A percentile compares a stretch with the other conserved stretches of the same genome.
These are phyloP conservation scores for Isichthys henryi DNA, from an alignment of 2,113 vertebrate species.

Conservation along the genomic window DNA sequence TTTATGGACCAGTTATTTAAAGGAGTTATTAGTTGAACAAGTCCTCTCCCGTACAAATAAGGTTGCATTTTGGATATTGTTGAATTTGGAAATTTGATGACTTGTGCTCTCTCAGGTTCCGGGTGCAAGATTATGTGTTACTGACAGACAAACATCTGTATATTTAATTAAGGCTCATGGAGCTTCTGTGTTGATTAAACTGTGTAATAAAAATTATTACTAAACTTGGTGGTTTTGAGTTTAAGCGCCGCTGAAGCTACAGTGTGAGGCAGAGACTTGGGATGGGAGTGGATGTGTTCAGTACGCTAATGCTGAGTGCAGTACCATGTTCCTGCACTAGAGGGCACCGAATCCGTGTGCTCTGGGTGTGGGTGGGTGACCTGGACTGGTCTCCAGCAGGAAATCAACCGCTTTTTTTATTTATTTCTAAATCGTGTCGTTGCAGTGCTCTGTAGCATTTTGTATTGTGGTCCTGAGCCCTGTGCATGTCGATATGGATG, in stretches of 20 bases:
- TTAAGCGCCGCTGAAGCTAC: not conserved
- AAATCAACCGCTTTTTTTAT: not conserved
- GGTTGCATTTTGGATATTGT: constrained; percentile 74
- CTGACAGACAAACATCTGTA: constrained; percentile 75
- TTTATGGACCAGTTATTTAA: constrained; percentile 20
- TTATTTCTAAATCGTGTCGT: not conserved
- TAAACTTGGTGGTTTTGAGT: constrained; percentile 62
- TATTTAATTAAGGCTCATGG: constrained; percentile 79
- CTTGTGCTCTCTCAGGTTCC: constrained; percentile 72
- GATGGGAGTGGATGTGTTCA: not conserved
- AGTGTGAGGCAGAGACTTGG: not conserved
- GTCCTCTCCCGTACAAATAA: constrained; percentile 46
- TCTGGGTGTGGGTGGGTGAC: not conserved
- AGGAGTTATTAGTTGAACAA: constrained; percentile 65
- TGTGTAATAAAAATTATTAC: constrained; percentile 84
- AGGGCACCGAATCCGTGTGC: not conserved
- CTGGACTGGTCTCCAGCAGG: not conserved
- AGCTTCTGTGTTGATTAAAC: constrained; percentile 83
- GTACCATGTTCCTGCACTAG: not conserved
- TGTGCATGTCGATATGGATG: not conserved
- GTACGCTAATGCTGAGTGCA: not conserved
- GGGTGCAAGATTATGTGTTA: constrained; percentile 74
- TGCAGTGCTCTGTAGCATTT: not conserved
- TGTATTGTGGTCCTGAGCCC: not conserved
- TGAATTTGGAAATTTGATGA: constrained; percentile 75